A percentile compares a stretch with the other conserved stretches of the same genome.
Conservation (phyloP, 2,113 vertebrate species). For the Procavia capensis region DNA sequence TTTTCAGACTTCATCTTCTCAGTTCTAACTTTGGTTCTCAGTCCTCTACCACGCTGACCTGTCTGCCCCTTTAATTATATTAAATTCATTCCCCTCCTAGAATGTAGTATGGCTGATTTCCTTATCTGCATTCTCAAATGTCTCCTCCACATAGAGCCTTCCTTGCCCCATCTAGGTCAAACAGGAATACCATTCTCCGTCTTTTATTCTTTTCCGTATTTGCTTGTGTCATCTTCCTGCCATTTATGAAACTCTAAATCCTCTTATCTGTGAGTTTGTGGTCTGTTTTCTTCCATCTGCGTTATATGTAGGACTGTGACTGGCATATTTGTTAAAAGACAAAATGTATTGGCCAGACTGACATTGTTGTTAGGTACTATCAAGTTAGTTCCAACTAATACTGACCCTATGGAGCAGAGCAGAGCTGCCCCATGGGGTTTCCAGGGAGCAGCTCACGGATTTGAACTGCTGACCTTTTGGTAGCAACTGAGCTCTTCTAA, state of each 20-base stretch:
- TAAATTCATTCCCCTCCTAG: background rate
- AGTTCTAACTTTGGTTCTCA: background rate
- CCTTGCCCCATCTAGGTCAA: background rate
- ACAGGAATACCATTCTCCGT: background rate
- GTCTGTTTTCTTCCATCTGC: background rate
- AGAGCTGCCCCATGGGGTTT: too few species aligned
- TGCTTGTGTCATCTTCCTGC: background rate
- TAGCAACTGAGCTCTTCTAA: too few species aligned
- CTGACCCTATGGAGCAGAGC: too few species aligned
- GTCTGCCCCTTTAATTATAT: background rate
- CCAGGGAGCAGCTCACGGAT: too few species aligned
- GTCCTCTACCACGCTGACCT: background rate
- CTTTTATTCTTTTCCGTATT: background rate
- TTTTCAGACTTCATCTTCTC: background rate
- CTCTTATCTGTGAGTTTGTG: background rate
- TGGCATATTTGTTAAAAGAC: background rate
- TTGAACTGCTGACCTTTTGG: too few species aligned
- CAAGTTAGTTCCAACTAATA: too few species aligned
- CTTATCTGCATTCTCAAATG: background rate
- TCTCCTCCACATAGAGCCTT: background rate
- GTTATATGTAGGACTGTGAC: background rate
- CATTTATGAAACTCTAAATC: constrained; percentile 8
- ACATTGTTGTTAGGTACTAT: background rate
- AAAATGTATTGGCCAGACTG: background rate
- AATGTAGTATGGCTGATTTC: background rate